These are phyloP conservation scores for Bovichtus variegatus DNA, from an alignment of 2,797 vertebrate genomes.

Conservation along the genomic window DNA sequence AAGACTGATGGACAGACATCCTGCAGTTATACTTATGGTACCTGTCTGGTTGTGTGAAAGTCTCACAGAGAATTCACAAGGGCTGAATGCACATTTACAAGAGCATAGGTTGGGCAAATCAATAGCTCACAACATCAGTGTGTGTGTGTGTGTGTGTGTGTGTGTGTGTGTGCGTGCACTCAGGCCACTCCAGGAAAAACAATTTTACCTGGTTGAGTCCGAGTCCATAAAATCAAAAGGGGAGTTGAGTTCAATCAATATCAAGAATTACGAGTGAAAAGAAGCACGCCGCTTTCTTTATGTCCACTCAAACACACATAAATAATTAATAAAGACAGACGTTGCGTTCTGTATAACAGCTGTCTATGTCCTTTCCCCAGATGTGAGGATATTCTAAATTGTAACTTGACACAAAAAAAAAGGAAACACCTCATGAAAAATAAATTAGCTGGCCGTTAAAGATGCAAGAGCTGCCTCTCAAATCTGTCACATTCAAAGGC, in stretches of 20 bases:
- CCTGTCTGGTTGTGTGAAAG: constrained; percentile 6
- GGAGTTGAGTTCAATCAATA: neutral
- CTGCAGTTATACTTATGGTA: constrained; percentile 9
- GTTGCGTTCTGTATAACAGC: neutral
- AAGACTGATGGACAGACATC: constrained; percentile 2
- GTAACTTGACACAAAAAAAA: neutral
- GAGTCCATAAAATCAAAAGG: neutral
- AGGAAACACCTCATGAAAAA: constrained; percentile 16
- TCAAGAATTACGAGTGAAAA: neutral
- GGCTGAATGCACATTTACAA: constrained; percentile 13
- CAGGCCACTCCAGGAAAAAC: neutral
- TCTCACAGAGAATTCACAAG: constrained; percentile 2
- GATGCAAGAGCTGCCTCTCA: constrained; percentile 28
- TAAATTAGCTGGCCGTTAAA: constrained; percentile 29
- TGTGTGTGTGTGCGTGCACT: neutral
- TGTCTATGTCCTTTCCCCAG: neutral
- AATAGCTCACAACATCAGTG: neutral
- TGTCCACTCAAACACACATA: neutral
- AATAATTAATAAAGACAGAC: neutral
- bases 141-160: no score
- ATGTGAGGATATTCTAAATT: neutral
- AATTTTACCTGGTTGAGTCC: neutral
- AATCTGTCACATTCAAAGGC: neutral
- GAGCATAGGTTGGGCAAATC: constrained; percentile 6
- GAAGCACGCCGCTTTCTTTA: neutral